Conservation (phyloP, 2,797 vertebrate genomes). For the Xenops minutus region DNA sequence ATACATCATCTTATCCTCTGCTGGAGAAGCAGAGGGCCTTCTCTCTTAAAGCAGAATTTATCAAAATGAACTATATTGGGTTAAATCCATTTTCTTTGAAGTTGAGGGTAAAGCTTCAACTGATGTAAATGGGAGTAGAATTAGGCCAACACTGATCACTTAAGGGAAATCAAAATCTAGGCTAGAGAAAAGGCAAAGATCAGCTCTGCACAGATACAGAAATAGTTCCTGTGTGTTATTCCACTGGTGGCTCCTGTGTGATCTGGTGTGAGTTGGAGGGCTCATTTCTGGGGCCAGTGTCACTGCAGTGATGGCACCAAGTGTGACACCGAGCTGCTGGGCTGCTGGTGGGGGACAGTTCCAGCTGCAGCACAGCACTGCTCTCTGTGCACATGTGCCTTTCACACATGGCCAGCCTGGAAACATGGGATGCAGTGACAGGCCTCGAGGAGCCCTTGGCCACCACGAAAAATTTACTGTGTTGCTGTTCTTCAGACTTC, state of each 20-base stretch:
- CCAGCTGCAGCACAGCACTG: neutral
- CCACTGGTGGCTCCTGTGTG: neutral
- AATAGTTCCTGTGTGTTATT: slow-evolving; percentile 26
- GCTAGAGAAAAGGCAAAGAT: slow-evolving; percentile 58
- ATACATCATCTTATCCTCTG: neutral
- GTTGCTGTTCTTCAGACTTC: neutral
- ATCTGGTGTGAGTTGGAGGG: neutral
- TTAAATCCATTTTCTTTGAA: slow-evolving; percentile 53
- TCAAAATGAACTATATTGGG: neutral
- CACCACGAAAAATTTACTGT: neutral
- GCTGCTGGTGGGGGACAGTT: neutral
- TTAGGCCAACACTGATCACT: slow-evolving; percentile 40
- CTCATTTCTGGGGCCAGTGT: neutral
- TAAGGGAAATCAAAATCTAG: slow-evolving; percentile 64
- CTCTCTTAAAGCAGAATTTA: neutral
- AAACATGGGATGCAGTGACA: neutral
- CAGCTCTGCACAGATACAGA: slow-evolving; percentile 18
- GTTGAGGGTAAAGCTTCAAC: neutral
- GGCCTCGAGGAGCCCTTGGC: neutral
- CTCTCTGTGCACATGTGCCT: neutral
- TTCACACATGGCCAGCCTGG: accelerated
- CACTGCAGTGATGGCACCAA: neutral
- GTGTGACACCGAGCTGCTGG: neutral
- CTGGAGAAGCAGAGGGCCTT: neutral
- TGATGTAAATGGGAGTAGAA: slow-evolving; percentile 43